Percentiles rank a stretch among this genome's conserved stretches.
phyloP scores from a whole-genome alignment of 1,140 invertebrate species.

The Polyergus mexicanus region DNA sequence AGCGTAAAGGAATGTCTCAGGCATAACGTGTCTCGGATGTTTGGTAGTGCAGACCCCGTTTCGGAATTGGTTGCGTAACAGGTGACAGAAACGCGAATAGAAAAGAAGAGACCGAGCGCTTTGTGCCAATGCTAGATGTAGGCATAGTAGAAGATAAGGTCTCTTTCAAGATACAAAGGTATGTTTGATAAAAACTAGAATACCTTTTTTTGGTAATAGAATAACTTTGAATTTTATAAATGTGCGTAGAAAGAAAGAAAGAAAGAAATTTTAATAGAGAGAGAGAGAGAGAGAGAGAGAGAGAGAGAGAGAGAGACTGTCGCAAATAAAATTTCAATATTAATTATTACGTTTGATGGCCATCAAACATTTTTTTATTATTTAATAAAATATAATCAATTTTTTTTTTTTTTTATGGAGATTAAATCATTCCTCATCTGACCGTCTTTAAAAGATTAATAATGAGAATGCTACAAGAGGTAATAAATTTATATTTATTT shows the following conservation, averaged over 20 bases:
- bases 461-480: not conserved
- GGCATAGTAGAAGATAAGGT: slow-evolving; percentile 63
- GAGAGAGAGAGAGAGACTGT: not conserved
- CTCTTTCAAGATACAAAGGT: not conserved
- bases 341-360: not conserved
- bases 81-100: slow-evolving; percentile 78
- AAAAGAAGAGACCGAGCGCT: slow-evolving; percentile 74
- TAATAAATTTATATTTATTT: slow-evolving; percentile 9
- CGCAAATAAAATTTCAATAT: not conserved
- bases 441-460: not conserved
- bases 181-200: not conserved
- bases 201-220: not conserved
- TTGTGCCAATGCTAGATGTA: slow-evolving; percentile 78
- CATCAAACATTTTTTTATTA: not conserved
- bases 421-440: not conserved
- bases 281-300: not conserved
- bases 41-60: slow-evolving; percentile 81
- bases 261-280: not conserved
- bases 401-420: not conserved
- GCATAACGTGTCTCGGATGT: slow-evolving; percentile 80
- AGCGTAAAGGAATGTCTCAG: slow-evolving; percentile 77
- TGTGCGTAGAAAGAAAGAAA: not conserved
- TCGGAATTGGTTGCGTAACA: slow-evolving; percentile 81
- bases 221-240: not conserved
- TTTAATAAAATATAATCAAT: not conserved